Base-by-base conservation (phyloP, 2,113 vertebrate genomes). In the Paramisgurnus dabryanus region DNA sequence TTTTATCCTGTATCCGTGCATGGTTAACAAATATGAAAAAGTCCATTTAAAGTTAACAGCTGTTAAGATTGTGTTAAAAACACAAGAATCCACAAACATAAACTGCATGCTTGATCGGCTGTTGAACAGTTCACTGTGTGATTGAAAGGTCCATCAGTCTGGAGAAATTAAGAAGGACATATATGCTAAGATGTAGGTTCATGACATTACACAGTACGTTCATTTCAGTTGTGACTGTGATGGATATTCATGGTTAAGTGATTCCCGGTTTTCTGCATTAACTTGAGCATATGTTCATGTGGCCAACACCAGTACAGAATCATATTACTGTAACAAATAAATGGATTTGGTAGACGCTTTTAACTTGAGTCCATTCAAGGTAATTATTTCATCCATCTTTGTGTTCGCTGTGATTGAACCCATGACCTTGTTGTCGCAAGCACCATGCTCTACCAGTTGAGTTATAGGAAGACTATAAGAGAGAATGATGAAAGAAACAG, bases 1-100 rank as follows among this genome's bases (percentile, higher is more conserved):
- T 8, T 64, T 75, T 34, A 71, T 86, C 81, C 84, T 84, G 74
- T 86, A 86, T 83, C 17, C n/a, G 15, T 50, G 53, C n/a, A 47
- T 11, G n/a, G n/a, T 7, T 53, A 72, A 55, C 61, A 53, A 17
- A 22, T 43, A 79, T 53, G 47, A 17, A 18, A 43, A 65, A 34
- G 11, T 75, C 8, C 22, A 64, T 63, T 47, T 75, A 60, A 34
- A 63, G 22, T 18, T 63, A 17, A n/a, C 17, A 58, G 55, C 55
- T n/a, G 55, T 58, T 5, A 58, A 7, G 55, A 58, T 58, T 8
- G 17, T 58, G 55, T 58, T 18, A 18, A 58, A 18, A 2, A 6
- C 17, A 1, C 18, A 47, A 41, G 27, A 40, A 41, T n/a, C 68
- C 47, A 55, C 68, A 40, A 7, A 39, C 12, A 55, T 13, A 55